Evolutionary conservation across 2,797 vertebrate genomes (phyloP).

Genomic region (Chaetophractus vellerosus): DNA sequence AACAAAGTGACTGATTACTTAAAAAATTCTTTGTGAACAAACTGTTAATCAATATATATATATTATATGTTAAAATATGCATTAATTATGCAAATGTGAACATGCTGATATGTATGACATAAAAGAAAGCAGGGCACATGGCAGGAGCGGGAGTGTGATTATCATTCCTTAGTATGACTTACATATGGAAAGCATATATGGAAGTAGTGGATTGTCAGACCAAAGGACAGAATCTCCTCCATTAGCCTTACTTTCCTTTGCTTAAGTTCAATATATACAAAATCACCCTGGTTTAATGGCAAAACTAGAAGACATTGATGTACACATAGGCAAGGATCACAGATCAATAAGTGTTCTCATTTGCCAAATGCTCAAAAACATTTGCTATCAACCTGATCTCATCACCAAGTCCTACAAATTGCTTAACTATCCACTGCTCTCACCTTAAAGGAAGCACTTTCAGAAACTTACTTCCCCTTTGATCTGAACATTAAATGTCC

Average conservation of each 20-base stretch:
- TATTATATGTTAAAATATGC: neutral
- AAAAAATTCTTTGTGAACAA: neutral
- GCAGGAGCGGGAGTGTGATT: neutral
- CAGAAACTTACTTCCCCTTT: neutral
- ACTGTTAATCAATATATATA: neutral
- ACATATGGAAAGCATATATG: neutral
- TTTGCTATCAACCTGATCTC: slow-evolving; percentile 8
- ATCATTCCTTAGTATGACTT: neutral
- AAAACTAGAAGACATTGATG: slow-evolving; percentile 39
- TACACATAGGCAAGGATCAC: neutral
- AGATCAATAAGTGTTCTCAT: slow-evolving; percentile 1
- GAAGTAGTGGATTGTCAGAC: neutral
- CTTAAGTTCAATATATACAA: neutral
- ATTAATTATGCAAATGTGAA: neutral
- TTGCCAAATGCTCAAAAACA: neutral
- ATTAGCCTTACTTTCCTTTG: neutral
- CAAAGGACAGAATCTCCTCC: neutral
- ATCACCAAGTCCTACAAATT: neutral
- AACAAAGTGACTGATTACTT: slow-evolving; percentile 15
- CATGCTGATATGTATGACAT: neutral
- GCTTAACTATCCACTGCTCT: neutral
- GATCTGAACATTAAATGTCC: neutral
- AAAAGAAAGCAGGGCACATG: neutral
- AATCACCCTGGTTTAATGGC: slow-evolving; percentile 4
- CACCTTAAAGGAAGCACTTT: neutral